Percentiles rank a stretch among this genome's conserved stretches.
Conservation (phyloP, 1,140 invertebrate genomes). For the Ridgeia piscesae region DNA sequence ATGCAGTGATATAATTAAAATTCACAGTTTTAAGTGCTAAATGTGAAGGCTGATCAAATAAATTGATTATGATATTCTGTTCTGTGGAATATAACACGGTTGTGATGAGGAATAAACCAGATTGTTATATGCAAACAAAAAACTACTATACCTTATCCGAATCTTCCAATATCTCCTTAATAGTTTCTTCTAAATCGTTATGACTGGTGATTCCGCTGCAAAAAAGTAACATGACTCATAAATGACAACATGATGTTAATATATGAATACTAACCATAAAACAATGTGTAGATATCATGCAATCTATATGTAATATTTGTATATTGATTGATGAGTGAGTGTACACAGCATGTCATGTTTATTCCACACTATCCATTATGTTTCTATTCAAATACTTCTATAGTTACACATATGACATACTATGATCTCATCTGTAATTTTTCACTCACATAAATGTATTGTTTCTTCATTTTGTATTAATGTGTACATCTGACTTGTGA, state of each 20-base stretch:
- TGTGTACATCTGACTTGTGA: no score
- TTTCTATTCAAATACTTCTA: no score
- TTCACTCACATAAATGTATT: no score
- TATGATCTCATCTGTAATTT: background rate
- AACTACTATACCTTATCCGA: slow-evolving; percentile 20
- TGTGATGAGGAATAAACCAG: background rate
- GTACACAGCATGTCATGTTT: no score
- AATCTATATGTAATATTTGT: no score
- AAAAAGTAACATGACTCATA: slow-evolving; percentile 11
- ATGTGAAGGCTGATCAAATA: background rate
- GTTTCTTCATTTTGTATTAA: no score
- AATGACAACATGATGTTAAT: no score
- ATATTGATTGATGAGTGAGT: no score
- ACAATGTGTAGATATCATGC: no score
- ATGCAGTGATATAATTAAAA: background rate
- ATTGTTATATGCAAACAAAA: no score
- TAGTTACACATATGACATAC: background rate
- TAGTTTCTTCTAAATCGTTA: slow-evolving; percentile 45
- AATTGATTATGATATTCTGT: background rate
- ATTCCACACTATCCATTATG: no score
- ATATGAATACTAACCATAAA: no score
- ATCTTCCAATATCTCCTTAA: slow-evolving; percentile 41
- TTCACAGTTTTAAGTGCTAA: background rate
- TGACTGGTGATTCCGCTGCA: slow-evolving; percentile 37
- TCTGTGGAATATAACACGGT: background rate